A percentile compares a stretch with the other conserved stretches of the same genome.
Conservation (phyloP, 2,113 vertebrate species). For the Melierax canorus region DNA sequence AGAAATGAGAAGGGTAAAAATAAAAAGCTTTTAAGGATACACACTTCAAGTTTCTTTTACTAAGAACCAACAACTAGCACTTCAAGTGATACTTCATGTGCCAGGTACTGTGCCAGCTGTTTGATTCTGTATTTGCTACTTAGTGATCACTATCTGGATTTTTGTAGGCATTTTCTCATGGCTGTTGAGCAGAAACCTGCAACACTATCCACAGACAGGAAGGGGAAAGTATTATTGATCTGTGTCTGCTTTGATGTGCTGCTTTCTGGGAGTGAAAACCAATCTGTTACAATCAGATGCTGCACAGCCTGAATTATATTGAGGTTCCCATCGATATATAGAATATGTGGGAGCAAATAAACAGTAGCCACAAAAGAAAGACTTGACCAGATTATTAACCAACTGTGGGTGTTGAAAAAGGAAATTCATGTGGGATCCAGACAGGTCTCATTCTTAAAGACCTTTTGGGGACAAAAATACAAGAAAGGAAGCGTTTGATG, state of each 20-base stretch:
- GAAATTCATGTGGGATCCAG: constrained; percentile 30
- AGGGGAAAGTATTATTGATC: constrained; percentile 37
- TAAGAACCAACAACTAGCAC: not conserved
- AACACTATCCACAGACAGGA: constrained; percentile 9
- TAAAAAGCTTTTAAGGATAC: not conserved
- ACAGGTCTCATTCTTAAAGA: constrained; percentile 44
- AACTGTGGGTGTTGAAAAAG: not conserved
- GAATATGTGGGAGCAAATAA: constrained; percentile 46
- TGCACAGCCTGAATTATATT: constrained; percentile 39
- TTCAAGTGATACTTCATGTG: not conserved
- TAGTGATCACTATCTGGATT: not conserved
- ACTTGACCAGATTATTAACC: constrained; percentile 40
- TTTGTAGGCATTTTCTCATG: constrained; percentile 18
- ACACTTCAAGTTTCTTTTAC: constrained; percentile 27
- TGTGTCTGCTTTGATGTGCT: constrained; percentile 39
- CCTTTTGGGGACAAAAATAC: constrained; percentile 25
- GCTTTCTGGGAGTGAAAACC: constrained; percentile 43
- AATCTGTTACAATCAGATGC: constrained; percentile 38
- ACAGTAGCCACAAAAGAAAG: constrained; percentile 31
- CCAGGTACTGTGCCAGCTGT: not conserved
- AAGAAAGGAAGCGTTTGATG: constrained; percentile 34
- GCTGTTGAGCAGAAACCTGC: constrained; percentile 23
- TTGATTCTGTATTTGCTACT: not conserved
- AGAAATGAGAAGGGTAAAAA: not conserved
- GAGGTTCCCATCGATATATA: constrained; percentile 49